Percentiles rank a stretch among this genome's conserved stretches.
Evolutionary conservation across 2,113 vertebrate genomes (phyloP).

Genomic region (Argyrosomus japonicus): DNA sequence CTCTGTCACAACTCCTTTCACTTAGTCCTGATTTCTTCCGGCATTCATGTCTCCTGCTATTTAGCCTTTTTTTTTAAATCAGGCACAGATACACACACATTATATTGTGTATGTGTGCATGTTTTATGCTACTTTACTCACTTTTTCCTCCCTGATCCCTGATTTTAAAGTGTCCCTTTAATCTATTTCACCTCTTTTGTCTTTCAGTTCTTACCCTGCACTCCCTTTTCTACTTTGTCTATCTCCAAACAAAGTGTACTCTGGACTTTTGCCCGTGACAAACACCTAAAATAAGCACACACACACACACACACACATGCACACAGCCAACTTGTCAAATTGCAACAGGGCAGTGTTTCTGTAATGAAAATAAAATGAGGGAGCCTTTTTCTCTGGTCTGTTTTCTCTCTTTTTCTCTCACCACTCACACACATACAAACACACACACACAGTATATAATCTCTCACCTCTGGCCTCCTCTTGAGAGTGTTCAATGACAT

Average conservation of each 20-base stretch:
- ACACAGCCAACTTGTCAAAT: conserved; percentile 31
- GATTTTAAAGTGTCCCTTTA: not conserved
- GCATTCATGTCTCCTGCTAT: conserved; percentile 4
- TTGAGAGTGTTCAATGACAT: conserved; percentile 68
- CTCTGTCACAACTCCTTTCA: conserved; percentile 48
- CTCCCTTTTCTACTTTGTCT: conserved; percentile 1
- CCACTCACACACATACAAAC: conserved; percentile 33
- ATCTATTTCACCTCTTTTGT: not conserved
- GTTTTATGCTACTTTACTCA: not conserved
- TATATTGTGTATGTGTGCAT: not conserved
- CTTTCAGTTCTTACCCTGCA: conserved; percentile 3
- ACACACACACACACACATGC: not conserved
- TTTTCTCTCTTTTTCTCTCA: conserved; percentile 6
- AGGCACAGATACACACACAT: conserved; percentile 3
- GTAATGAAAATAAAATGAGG: conserved; percentile 42
- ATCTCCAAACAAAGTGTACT: conserved; percentile 48
- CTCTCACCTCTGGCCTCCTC: conserved; percentile 56
- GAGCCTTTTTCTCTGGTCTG: conserved; percentile 11
- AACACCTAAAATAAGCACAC: conserved; percentile 46
- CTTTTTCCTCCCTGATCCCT: not conserved
- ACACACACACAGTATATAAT: conserved; percentile 18
- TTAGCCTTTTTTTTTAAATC: not conserved
- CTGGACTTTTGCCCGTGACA: conserved; percentile 54
- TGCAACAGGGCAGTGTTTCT: conserved; percentile 40
- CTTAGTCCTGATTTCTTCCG: conserved; percentile 54